A percentile compares a stretch with the other conserved stretches of the same genome.
phyloP scores from a whole-genome alignment of 2,888 invertebrate genomes.

The Tridacna crocea region DNA sequence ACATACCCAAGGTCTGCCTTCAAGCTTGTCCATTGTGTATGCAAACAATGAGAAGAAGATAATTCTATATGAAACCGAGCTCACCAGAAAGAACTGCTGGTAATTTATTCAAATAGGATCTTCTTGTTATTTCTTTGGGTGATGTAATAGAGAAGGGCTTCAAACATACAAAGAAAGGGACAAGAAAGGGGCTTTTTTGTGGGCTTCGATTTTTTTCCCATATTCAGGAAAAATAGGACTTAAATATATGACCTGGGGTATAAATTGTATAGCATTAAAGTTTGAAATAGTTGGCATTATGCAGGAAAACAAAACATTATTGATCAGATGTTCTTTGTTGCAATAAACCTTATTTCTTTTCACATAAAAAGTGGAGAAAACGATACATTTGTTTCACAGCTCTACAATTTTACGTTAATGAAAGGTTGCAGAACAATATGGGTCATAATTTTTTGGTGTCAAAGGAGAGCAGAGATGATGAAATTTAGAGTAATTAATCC shows the following conservation, averaged over 20 bases:
- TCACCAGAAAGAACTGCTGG: conserved; percentile 12
- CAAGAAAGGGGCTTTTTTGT: conserved; percentile 12
- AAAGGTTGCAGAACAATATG: conserved; percentile 23
- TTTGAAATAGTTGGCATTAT: conserved; percentile 30
- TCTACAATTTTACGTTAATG: conserved; percentile 19
- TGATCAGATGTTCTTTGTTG: conserved; percentile 2
- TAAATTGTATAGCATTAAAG: conserved; percentile 39
- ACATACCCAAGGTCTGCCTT: conserved; percentile 14
- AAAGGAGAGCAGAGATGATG: conserved; percentile 3
- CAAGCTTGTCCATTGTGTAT: background rate
- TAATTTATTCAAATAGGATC: conserved; percentile 27
- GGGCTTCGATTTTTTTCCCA: conserved; percentile 12
- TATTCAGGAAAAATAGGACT: background rate
- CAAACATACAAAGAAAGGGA: conserved; percentile 18
- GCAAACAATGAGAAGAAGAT: conserved; percentile 16
- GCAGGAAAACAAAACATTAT: conserved; percentile 26
- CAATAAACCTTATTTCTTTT: conserved; percentile 22
- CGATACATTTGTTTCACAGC: conserved; percentile 23
- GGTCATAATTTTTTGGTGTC: conserved; percentile 30
- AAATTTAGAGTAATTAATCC: conserved; percentile 7
- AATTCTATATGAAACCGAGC: conserved; percentile 25
- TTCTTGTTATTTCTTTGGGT: conserved; percentile 31
- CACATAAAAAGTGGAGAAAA: conserved; percentile 24
- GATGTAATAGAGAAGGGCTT: conserved; percentile 49
- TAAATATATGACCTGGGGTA: conserved; percentile 28